phyloP scores from a whole-genome alignment of 2,797 vertebrate genomes.

The Phoeniculus purpureus region DNA sequence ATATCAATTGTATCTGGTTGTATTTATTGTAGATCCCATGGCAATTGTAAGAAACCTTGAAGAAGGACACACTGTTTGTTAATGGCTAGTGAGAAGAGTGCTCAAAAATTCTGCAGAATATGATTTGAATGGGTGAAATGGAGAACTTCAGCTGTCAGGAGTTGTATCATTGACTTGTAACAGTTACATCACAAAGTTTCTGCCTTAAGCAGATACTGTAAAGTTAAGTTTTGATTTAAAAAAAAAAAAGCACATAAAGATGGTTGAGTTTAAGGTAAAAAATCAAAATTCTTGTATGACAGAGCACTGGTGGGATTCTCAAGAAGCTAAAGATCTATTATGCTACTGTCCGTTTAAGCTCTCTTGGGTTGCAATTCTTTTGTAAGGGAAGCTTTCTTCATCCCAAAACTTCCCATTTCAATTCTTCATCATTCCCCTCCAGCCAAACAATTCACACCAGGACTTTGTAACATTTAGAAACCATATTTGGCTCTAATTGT shows the following conservation, averaged over 20 bases:
- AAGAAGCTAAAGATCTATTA: neutral
- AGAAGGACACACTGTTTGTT: neutral
- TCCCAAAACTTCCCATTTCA: neutral
- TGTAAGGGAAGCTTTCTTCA: neutral
- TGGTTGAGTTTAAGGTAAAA: neutral
- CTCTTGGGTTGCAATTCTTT: neutral
- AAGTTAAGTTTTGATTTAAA: neutral
- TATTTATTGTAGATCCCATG: neutral
- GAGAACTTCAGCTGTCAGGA: neutral
- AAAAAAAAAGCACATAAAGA: neutral
- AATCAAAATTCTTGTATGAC: neutral
- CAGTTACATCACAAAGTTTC: neutral
- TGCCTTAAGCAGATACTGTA: neutral
- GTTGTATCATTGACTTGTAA: neutral
- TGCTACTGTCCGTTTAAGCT: neutral
- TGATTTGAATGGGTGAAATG: fast-evolving
- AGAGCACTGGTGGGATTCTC: neutral
- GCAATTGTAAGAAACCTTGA: neutral
- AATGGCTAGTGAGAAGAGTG: neutral
- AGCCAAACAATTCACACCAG: neutral
- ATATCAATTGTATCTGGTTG: neutral
- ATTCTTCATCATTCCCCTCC: neutral
- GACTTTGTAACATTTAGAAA: neutral
- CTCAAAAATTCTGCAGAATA: neutral
- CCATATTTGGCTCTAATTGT: neutral